A percentile compares a stretch with the other conserved stretches of the same genome.
Evolutionary conservation across 2,888 invertebrate species (phyloP).

Genomic region (Eucriotettix oculatus): DNA sequence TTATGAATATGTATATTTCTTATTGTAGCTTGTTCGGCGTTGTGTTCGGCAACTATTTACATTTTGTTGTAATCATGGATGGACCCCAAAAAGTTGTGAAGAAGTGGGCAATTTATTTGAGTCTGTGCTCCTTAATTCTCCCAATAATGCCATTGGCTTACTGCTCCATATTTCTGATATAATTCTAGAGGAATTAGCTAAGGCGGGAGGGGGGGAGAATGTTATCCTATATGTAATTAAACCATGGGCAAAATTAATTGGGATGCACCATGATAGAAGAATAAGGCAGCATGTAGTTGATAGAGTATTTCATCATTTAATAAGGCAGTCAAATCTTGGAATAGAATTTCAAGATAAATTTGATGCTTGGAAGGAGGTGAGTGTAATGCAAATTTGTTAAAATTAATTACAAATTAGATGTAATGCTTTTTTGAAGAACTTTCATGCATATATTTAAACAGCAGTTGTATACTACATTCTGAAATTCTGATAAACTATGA

Average conservation of each 20-base stretch:
- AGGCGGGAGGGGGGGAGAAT: conserved; percentile 35
- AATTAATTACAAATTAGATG: too few species aligned
- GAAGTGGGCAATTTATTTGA: conserved; percentile 31
- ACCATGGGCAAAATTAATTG: conserved; percentile 49
- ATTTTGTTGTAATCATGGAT: conserved; percentile 33
- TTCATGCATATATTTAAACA: too few species aligned
- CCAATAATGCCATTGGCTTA: conserved; percentile 43
- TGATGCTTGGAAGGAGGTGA: conserved; percentile 48
- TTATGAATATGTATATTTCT: conserved; percentile 8
- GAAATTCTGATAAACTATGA: too few species aligned
- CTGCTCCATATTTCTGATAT: conserved; percentile 69
- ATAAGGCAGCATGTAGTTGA: conserved; percentile 34
- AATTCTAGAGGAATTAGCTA: conserved; percentile 74
- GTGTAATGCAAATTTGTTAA: too few species aligned
- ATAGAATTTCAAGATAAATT: conserved; percentile 47
- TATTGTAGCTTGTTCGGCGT: conserved; percentile 50
- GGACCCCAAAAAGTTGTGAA: conserved; percentile 31
- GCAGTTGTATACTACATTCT: too few species aligned
- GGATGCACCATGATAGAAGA: conserved; percentile 32
- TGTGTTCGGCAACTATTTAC: conserved; percentile 52
- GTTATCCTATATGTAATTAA: conserved; percentile 40
- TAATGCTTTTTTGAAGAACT: too few species aligned
- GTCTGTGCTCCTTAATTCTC: conserved; percentile 31
- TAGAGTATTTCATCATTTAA: conserved; percentile 48
- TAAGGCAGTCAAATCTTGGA: conserved; percentile 53